phyloP scores from a whole-genome alignment of 2,797 vertebrate genomes.

The Emys orbicularis region DNA sequence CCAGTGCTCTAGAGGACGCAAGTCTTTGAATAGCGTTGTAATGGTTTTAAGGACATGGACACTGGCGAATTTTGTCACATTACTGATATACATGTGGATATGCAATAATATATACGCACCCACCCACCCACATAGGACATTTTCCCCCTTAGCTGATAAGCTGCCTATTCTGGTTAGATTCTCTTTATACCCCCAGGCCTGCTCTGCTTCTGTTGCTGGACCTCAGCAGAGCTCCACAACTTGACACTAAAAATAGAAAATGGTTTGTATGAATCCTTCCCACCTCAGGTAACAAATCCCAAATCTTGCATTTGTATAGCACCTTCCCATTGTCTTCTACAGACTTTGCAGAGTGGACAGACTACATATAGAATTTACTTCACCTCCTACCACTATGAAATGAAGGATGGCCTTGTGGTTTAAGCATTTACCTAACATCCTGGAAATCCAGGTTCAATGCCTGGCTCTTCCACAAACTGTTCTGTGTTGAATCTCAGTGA shows the following conservation, averaged over 20 bases:
- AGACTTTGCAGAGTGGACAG: neutral
- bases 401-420: neutral
- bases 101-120: neutral
- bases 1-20: neutral
- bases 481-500: neutral
- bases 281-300: neutral
- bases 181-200: neutral
- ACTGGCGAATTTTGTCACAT: neutral
- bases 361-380: neutral
- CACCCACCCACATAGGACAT: neutral
- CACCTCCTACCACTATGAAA: fast-evolving
- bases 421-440: neutral
- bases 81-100: neutral
- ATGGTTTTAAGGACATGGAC: too few relatives aligned
- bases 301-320: neutral
- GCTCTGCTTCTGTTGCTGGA: neutral
- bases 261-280: neutral
- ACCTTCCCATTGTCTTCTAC: neutral
- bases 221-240: neutral
- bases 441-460: neutral
- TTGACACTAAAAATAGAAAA: neutral
- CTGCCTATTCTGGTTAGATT: neutral
- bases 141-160: neutral
- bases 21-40: neutral
- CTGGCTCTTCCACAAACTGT: neutral